A percentile compares a stretch with the other conserved stretches of the same genome.
These are phyloP conservation scores for Notothenia coriiceps DNA, from an alignment of 2,113 vertebrate genomes.

Conservation along the genomic window DNA sequence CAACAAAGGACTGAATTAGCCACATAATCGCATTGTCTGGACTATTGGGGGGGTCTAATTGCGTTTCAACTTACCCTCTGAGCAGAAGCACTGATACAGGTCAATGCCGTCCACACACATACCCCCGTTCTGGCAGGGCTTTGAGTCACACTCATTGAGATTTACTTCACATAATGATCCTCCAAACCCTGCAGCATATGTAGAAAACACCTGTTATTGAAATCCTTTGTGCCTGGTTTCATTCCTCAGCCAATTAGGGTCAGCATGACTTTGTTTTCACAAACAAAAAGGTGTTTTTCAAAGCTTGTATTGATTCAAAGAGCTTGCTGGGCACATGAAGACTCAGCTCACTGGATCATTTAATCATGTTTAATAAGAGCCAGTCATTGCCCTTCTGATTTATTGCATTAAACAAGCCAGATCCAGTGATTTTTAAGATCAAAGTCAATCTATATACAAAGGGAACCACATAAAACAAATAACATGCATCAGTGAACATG, in stretches of 20 bases:
- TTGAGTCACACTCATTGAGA: slow-evolving; percentile 80
- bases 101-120: slow-evolving; percentile 82
- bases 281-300: slow-evolving; percentile 79
- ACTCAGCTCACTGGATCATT: slow-evolving; percentile 82
- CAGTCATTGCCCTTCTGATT: slow-evolving; percentile 77
- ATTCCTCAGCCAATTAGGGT: slow-evolving; percentile 81
- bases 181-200: slow-evolving; percentile 77
- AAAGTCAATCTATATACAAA: slow-evolving; percentile 69
- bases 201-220: slow-evolving; percentile 29
- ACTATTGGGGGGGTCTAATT: slow-evolving; percentile 12
- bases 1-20: slow-evolving; percentile 37
- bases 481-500: slow-evolving; percentile 46
- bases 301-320: slow-evolving; percentile 80
- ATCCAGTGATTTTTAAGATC: slow-evolving; percentile 69
- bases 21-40: slow-evolving; percentile 21
- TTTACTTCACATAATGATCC: slow-evolving; percentile 80
- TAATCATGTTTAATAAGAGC: slow-evolving; percentile 83
- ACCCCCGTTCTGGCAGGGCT: slow-evolving; percentile 83
- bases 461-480: slow-evolving; percentile 54
- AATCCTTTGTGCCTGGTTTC: slow-evolving; percentile 66
- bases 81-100: slow-evolving; percentile 83
- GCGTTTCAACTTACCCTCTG: slow-evolving; percentile 76
- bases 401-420: slow-evolving; percentile 72
- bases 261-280: slow-evolving; percentile 80
- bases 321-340: slow-evolving; percentile 67